Base-by-base conservation (phyloP, 2,888 invertebrate species). In the Oscheius sp. region DNA sequence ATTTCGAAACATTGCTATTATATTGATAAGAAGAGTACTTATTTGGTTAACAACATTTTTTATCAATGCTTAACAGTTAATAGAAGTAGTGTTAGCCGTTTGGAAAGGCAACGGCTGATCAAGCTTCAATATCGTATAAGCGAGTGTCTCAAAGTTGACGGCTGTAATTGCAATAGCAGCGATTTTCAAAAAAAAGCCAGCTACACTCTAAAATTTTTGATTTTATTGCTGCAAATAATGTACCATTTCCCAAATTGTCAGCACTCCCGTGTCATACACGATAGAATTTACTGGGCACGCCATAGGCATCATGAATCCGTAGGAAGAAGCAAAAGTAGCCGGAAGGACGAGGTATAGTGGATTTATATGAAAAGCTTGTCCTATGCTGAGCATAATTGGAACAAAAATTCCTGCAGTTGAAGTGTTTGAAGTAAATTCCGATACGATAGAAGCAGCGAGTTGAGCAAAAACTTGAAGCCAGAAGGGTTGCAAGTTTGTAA, bases 331-430 rank as follows among this genome's bases (percentile, higher is more conserved):
- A 44, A 41, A 59, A 8, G 44, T 59, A 5, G 44, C 41, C 26
- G 59, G 59, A 5, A 59, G 20, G 14, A 59, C 59, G 44, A 59
- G 59, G 9, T 59, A 59, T 26, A 59, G 59, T 4, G 59, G 59
- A 1, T 59, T 59, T 17, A 59, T 41, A 12, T 24, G 17, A 30
- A 59, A 59, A 28, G 44, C 59, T 2, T 28, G 41, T 24, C 28
- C 59, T 0, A 59, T 38, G 28, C 44, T 26, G 3, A 41, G 22
- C 59, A 59, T 56, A 41, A 81, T 76, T 1, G 81, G 80, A n/a
- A 78, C 71, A 54, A 81, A 80, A 6, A 81, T 81, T 45, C 75
- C 74, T 22, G 74, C 80, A 0, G 79, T 79, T 2, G 81, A 80
- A 0, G 70, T 70, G 66, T 81, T 81, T 61, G 75, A 74, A 20